A percentile compares a stretch with the other conserved stretches of the same genome.
Conservation (phyloP, 2,888 invertebrate genomes). For the Saturnia japonica region DNA sequence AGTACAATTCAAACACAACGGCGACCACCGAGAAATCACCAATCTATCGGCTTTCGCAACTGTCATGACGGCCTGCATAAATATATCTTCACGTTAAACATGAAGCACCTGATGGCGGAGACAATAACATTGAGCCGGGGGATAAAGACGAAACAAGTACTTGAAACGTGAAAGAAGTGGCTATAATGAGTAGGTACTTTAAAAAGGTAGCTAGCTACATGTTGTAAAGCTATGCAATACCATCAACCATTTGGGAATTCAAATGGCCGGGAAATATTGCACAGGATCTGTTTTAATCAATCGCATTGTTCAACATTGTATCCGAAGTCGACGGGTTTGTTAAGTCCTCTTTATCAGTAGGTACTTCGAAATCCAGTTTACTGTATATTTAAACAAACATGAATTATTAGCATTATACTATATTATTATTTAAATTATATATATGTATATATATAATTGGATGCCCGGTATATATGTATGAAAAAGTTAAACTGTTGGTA, state of each 20-base stretch:
- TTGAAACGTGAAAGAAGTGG: background rate
- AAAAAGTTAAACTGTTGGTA: no score
- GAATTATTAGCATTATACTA: background rate
- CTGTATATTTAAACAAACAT: background rate
- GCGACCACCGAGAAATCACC: no score
- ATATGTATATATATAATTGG: no score
- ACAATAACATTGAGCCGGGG: no score
- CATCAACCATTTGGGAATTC: background rate
- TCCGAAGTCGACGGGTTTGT: background rate
- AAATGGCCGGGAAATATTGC: constrained; percentile 5
- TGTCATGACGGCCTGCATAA: no score
- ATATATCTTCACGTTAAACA: no score
- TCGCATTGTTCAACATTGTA: constrained; percentile 11
- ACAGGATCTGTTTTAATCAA: constrained; percentile 9
- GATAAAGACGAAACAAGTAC: no score
- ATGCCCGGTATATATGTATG: no score
- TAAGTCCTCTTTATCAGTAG: constrained; percentile 16
- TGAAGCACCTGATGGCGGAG: no score
- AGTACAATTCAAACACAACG: no score
- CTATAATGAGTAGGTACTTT: background rate
- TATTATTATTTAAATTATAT: background rate
- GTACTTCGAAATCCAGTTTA: constrained; percentile 23
- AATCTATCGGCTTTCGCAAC: no score
- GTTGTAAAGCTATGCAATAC: background rate
- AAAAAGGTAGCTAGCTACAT: background rate